Evolutionary conservation across 1,140 invertebrate species (phyloP).

Genomic region (Lepeophtheirus salmonis): DNA sequence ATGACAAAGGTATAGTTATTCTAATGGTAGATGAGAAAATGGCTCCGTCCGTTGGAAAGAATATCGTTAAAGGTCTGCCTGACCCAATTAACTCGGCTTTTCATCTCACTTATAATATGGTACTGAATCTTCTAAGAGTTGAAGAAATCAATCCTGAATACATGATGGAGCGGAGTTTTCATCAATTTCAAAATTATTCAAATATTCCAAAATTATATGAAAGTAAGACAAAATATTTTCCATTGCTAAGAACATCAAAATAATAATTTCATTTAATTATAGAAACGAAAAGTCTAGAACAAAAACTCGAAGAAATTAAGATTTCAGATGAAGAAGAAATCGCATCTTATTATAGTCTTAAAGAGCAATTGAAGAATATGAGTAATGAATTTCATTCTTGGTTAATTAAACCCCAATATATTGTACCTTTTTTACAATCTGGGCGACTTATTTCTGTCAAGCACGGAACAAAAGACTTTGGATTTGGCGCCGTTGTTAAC

Average conservation of each 20-base stretch:
- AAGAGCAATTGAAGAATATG: constrained; percentile 55
- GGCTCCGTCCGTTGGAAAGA: constrained; percentile 55
- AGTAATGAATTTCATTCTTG: constrained; percentile 50
- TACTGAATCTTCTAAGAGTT: constrained; percentile 81
- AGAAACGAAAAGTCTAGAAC: not conserved
- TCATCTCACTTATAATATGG: constrained; percentile 99
- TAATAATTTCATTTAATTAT: not conserved
- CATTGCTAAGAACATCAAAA: too few species aligned
- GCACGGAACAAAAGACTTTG: constrained; percentile 65
- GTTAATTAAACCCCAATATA: constrained; percentile 64
- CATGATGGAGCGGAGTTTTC: constrained; percentile 95
- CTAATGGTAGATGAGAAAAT: constrained; percentile 97
- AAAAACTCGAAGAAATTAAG: constrained; percentile 23
- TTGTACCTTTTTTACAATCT: constrained; percentile 81
- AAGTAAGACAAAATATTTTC: too few species aligned
- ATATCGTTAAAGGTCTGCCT: constrained; percentile 73
- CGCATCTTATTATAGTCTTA: constrained; percentile 59
- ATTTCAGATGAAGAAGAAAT: constrained; percentile 53
- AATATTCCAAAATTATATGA: constrained; percentile 71
- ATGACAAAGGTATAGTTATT: constrained; percentile 96
- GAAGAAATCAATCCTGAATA: constrained; percentile 99
- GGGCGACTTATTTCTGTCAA: constrained; percentile 83
- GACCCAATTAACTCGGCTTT: constrained; percentile 97
- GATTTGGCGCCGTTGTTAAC: constrained; percentile 88
- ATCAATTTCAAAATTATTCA: constrained; percentile 96